These are phyloP conservation scores for Echinops telfairi DNA, from an alignment of 2,113 vertebrate genomes.

Conservation along the genomic window DNA sequence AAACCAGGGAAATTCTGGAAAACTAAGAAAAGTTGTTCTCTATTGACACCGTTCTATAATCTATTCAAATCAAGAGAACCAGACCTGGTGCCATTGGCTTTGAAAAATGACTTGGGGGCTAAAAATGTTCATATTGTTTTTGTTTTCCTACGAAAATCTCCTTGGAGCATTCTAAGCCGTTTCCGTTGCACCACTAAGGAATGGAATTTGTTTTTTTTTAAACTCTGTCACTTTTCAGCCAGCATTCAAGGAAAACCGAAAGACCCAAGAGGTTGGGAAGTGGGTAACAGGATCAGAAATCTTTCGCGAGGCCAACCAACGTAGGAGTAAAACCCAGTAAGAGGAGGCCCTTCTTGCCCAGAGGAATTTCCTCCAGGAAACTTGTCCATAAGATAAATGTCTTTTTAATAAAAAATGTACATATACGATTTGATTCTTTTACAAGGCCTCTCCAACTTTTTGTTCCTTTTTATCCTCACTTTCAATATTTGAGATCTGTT, in stretches of 20 bases:
- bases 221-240: slow-evolving; percentile 1
- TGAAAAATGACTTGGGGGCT: slow-evolving; percentile 17
- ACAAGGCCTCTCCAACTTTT: slow-evolving; percentile 23
- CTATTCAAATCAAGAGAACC: background rate
- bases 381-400: background rate
- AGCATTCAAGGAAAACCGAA: slow-evolving; percentile 44
- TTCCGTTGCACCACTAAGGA: slow-evolving; percentile 38
- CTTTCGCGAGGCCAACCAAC: slow-evolving; percentile 28
- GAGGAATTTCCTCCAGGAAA: background rate
- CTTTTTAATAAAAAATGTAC: background rate
- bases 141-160: slow-evolving; percentile 12
- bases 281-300: background rate
- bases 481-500: slow-evolving; percentile 82
- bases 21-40: background rate
- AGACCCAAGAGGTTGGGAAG: slow-evolving; percentile 26
- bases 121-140: background rate
- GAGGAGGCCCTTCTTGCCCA: background rate
- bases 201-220: background rate
- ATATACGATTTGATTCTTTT: slow-evolving; percentile 37
- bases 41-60: background rate
- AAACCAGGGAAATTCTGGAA: background rate
- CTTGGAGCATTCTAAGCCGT: slow-evolving; percentile 36
- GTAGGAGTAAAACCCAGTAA: background rate
- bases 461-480: slow-evolving; percentile 64
- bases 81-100: background rate